These are phyloP conservation scores for Lordiphosa collinella DNA, from an alignment of 1,140 invertebrate genomes.

Conservation along the genomic window DNA sequence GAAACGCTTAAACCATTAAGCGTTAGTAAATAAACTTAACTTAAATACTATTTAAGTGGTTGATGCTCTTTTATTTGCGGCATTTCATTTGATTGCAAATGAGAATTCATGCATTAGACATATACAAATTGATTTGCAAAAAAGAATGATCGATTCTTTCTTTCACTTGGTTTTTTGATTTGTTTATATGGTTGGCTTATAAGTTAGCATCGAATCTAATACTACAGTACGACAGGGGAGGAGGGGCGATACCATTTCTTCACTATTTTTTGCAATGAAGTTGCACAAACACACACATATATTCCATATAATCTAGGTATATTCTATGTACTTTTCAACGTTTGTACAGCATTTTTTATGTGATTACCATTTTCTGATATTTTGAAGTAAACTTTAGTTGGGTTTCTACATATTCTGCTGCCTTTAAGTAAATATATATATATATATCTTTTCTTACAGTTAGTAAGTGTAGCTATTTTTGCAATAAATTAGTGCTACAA, in stretches of 20 bases:
- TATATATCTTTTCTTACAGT: conserved; percentile 37
- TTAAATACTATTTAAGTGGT: conserved; percentile 68
- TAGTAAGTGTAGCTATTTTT: conserved; percentile 55
- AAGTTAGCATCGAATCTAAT: conserved; percentile 60
- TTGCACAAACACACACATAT: too few relatives aligned
- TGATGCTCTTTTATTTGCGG: conserved; percentile 33
- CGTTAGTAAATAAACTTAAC: conserved; percentile 70
- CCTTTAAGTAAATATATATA: background rate
- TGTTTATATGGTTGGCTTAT: conserved; percentile 46
- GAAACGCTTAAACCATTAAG: conserved; percentile 63
- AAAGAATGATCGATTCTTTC: conserved; percentile 29
- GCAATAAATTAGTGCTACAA: conserved; percentile 63
- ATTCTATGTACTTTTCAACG: conserved; percentile 61
- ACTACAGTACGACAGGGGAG: conserved; percentile 31
- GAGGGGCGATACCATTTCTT: conserved; percentile 44
- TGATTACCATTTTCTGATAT: conserved; percentile 52
- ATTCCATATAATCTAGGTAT: conserved; percentile 35
- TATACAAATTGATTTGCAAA: conserved; percentile 42
- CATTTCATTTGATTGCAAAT: conserved; percentile 49
- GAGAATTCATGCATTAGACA: conserved; percentile 45
- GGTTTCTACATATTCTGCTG: conserved; percentile 58
- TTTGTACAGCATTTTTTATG: conserved; percentile 63
- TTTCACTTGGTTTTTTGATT: conserved; percentile 39
- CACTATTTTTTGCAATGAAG: conserved; percentile 53
- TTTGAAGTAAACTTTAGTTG: conserved; percentile 61